phyloP scores from a whole-genome alignment of 2,113 vertebrate species.

The Emydocephalus ijimae region DNA sequence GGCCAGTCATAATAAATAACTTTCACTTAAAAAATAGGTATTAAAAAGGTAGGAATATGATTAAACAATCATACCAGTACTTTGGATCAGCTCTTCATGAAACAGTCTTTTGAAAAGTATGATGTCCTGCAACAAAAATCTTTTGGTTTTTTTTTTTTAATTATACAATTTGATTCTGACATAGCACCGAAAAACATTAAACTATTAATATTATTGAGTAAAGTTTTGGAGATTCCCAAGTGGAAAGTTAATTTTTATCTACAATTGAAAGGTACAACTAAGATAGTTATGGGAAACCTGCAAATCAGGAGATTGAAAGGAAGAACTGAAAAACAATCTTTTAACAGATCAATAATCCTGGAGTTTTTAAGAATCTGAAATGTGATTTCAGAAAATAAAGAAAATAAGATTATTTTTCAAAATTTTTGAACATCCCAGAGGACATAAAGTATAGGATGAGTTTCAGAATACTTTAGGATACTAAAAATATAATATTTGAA shows the following conservation, averaged over 20 bases:
- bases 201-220: neutral
- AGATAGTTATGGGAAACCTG: neutral
- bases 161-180: neutral
- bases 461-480: neutral
- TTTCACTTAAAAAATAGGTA: neutral
- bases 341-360: neutral
- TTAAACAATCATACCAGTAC: neutral
- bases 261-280: no score
- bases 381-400: neutral
- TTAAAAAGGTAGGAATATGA: neutral
- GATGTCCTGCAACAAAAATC: neutral
- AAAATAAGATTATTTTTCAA: neutral
- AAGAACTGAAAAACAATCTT: neutral
- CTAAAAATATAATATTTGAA: neutral
- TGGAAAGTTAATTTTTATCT: neutral
- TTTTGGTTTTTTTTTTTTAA: neutral
- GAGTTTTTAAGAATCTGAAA: neutral
- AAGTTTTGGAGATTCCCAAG: neutral
- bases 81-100: neutral
- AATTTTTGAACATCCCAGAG: neutral
- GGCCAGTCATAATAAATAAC: neutral
- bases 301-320: neutral
- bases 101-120: neutral
- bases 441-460: neutral
- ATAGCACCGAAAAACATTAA: neutral